Percentiles rank a stretch among this genome's conserved stretches.
Conservation (phyloP, 2,888 invertebrate species). For the Sipha maydis region DNA sequence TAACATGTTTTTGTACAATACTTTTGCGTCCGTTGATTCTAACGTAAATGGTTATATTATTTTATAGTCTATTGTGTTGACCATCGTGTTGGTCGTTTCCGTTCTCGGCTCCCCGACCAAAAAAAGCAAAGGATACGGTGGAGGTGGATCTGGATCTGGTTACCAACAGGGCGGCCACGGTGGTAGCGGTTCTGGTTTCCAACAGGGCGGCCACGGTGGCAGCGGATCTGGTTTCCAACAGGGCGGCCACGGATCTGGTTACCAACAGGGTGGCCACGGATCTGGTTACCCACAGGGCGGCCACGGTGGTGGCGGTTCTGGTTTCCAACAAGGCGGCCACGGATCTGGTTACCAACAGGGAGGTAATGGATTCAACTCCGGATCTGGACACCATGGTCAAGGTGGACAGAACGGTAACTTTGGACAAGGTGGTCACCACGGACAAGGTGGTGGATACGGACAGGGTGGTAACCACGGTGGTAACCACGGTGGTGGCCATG, state of each 20-base stretch:
- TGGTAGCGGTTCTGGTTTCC: neutral
- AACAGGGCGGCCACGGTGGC: too few relatives aligned
- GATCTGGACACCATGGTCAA: neutral
- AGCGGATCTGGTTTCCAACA: too few relatives aligned
- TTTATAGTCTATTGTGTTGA: neutral
- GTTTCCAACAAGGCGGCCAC: neutral
- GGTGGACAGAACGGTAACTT: neutral
- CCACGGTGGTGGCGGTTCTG: too few relatives aligned
- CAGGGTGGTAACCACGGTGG: neutral
- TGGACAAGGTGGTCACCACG: neutral
- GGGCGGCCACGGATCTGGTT: neutral
- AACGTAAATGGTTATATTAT: neutral
- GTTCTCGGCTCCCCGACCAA: neutral
- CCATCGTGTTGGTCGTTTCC: neutral
- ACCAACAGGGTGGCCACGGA: neutral
- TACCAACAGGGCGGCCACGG: neutral
- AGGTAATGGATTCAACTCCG: neutral
- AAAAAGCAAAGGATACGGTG: neutral
- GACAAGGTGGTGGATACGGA: neutral
- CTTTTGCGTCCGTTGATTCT: too few relatives aligned
- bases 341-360: neutral
- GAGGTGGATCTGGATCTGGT: neutral
- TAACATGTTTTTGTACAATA: too few relatives aligned
- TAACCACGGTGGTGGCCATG: neutral
- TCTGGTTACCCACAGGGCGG: neutral